A percentile compares a stretch with the other conserved stretches of the same genome.
Conservation (phyloP, 2,888 invertebrate species). For the Cataglyphis livida region DNA sequence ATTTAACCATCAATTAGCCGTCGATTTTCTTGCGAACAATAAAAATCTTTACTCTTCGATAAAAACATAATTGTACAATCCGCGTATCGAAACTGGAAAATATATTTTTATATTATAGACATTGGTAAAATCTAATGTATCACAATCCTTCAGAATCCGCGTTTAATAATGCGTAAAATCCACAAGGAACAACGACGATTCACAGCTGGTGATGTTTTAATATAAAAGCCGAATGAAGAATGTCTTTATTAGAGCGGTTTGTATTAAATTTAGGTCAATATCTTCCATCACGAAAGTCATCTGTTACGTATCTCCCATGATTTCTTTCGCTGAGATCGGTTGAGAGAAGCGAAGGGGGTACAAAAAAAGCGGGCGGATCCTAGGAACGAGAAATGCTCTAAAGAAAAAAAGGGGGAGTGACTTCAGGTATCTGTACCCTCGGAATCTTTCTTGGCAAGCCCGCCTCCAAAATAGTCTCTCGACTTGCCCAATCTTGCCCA, state of each 20-base stretch:
- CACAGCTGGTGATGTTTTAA: conserved; percentile 52
- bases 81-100: conserved; percentile 57
- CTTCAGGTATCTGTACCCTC: conserved; percentile 75
- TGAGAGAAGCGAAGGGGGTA: conserved; percentile 69
- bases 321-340: conserved; percentile 76
- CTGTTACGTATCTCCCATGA: conserved; percentile 73
- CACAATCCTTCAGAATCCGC: conserved; percentile 39
- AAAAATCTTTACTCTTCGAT: conserved; percentile 14
- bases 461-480: conserved; percentile 72
- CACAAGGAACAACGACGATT: conserved; percentile 56
- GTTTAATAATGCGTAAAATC: conserved; percentile 47
- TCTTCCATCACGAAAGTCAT: conserved; percentile 72
- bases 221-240: conserved; percentile 82
- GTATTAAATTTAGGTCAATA: conserved; percentile 78
- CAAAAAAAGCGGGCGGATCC: conserved; percentile 65
- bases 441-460: conserved; percentile 72
- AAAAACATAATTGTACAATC: conserved; percentile 31
- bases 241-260: conserved; percentile 83
- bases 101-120: conserved; percentile 36
- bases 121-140: conserved; percentile 38
- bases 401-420: conserved; percentile 81
- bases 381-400: conserved; percentile 71
- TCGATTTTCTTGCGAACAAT: not conserved
- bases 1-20: not conserved
- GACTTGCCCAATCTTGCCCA: conserved; percentile 62